phyloP scores from a whole-genome alignment of 2,888 invertebrate species.

The Eumerus sabulonum region DNA sequence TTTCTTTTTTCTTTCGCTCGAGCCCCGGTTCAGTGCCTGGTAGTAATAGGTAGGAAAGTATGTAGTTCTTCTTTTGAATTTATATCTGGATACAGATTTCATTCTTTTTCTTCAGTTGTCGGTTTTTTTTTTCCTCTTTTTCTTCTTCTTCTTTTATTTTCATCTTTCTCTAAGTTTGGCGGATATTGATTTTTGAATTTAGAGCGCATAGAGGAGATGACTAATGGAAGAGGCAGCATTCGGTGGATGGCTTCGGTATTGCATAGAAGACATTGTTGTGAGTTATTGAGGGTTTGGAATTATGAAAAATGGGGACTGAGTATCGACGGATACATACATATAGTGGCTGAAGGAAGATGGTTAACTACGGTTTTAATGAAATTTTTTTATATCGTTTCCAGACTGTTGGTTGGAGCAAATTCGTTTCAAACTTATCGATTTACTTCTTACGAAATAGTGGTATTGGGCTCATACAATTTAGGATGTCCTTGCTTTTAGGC shows the following conservation, averaged over 20 bases:
- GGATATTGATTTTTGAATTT: slow-evolving; percentile 65
- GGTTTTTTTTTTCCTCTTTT: slow-evolving; percentile 29
- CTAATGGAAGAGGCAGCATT: background rate
- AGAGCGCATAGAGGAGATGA: slow-evolving; percentile 14
- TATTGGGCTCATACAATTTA: too few species aligned
- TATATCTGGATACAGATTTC: slow-evolving; percentile 61
- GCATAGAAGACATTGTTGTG: slow-evolving; percentile 6
- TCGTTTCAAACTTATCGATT: too few species aligned
- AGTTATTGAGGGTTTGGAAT: background rate
- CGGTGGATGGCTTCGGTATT: slow-evolving; percentile 19
- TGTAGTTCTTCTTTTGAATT: slow-evolving; percentile 59
- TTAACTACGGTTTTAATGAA: too few species aligned
- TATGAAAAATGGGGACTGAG: background rate
- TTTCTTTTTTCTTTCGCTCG: too few species aligned
- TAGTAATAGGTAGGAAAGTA: slow-evolving; percentile 49
- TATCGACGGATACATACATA: too few species aligned
- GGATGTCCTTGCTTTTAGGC: too few species aligned
- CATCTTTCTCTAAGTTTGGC: slow-evolving; percentile 56
- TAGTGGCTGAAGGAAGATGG: too few species aligned
- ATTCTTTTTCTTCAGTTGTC: slow-evolving; percentile 26
- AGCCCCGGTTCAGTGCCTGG: slow-evolving; percentile 41
- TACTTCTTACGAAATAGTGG: too few species aligned
- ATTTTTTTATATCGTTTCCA: background rate
- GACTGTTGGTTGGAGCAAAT: too few species aligned
- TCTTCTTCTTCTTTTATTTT: slow-evolving; percentile 21